Conservation (phyloP, 2,888 invertebrate genomes). For the Plebejus anna region DNA sequence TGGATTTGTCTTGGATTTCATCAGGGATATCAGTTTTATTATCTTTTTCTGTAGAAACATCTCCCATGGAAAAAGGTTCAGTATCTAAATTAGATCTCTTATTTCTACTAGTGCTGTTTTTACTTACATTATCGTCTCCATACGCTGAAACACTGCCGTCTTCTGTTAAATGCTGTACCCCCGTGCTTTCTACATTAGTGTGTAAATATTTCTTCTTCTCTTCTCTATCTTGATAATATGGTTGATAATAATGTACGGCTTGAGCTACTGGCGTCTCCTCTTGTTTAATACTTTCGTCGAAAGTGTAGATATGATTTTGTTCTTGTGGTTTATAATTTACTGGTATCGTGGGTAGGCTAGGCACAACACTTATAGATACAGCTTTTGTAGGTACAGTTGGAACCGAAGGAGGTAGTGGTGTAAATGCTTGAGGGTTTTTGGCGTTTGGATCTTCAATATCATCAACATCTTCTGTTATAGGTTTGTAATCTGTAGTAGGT, state of each 20-base stretch:
- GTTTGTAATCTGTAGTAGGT: slow-evolving; percentile 58
- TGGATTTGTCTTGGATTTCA: slow-evolving; percentile 41
- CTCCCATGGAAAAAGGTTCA: slow-evolving; percentile 48
- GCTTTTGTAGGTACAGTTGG: slow-evolving; percentile 45
- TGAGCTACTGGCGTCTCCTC: slow-evolving; percentile 43
- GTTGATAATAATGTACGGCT: slow-evolving; percentile 49
- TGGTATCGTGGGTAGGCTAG: slow-evolving; percentile 40
- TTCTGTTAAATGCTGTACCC: slow-evolving; percentile 61
- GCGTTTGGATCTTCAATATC: slow-evolving; percentile 63
- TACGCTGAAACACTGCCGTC: slow-evolving; percentile 67
- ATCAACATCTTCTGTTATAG: slow-evolving; percentile 67
- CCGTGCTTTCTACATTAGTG: slow-evolving; percentile 52
- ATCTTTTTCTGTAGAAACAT: slow-evolving; percentile 38
- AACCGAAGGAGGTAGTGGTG: slow-evolving; percentile 41
- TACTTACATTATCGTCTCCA: slow-evolving; percentile 59
- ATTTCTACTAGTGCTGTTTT: slow-evolving; percentile 40
- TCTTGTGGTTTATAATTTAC: slow-evolving; percentile 60
- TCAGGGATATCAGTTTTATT: slow-evolving; percentile 38
- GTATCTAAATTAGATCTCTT: slow-evolving; percentile 52
- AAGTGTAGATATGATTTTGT: slow-evolving; percentile 50
- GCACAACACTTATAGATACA: slow-evolving; percentile 48
- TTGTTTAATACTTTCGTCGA: slow-evolving; percentile 41
- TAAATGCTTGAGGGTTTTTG: slow-evolving; percentile 42
- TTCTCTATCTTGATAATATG: slow-evolving; percentile 39
- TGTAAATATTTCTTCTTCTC: slow-evolving; percentile 52